Evolutionary conservation across 2,888 invertebrate species (phyloP).

Genomic region (Metellina segmentata): DNA sequence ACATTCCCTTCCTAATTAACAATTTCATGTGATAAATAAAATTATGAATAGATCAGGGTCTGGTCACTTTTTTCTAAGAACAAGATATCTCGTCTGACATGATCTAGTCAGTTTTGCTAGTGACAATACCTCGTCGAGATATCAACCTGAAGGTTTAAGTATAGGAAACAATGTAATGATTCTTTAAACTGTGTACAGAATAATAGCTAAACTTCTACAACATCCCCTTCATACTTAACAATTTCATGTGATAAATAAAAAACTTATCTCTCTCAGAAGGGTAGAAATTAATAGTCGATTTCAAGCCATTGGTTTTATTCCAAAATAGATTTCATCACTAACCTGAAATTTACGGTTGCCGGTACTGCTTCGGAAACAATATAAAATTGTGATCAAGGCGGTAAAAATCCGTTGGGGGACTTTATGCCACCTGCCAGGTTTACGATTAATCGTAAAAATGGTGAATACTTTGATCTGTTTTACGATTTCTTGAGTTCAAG

Average conservation of each 20-base stretch:
- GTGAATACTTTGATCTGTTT: slow-evolving; percentile 65
- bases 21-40: no score
- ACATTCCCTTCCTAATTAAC: no score
- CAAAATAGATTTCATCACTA: slow-evolving; percentile 45
- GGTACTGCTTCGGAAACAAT: slow-evolving; percentile 40
- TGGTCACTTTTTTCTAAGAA: no score
- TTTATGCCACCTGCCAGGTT: slow-evolving; percentile 63
- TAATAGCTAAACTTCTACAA: neutral
- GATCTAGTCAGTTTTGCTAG: no score
- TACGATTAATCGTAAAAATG: slow-evolving; percentile 65
- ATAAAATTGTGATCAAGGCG: slow-evolving; percentile 42
- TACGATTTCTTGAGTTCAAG: slow-evolving; percentile 56
- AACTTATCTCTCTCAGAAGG: slow-evolving; percentile 1
- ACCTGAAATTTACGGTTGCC: slow-evolving; percentile 49
- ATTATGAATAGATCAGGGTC: no score
- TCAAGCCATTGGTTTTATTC: slow-evolving; percentile 2
- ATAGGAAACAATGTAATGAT: neutral
- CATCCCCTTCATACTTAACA: neutral
- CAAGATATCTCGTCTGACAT: no score
- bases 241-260: neutral
- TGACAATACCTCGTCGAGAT: no score
- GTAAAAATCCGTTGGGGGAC: slow-evolving; percentile 30
- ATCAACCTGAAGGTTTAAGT: no score
- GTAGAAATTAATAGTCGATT: slow-evolving; percentile 31
- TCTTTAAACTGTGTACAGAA: neutral